Base-by-base conservation (phyloP, 1,140 invertebrate species). In the Conus betulinus region DNA sequence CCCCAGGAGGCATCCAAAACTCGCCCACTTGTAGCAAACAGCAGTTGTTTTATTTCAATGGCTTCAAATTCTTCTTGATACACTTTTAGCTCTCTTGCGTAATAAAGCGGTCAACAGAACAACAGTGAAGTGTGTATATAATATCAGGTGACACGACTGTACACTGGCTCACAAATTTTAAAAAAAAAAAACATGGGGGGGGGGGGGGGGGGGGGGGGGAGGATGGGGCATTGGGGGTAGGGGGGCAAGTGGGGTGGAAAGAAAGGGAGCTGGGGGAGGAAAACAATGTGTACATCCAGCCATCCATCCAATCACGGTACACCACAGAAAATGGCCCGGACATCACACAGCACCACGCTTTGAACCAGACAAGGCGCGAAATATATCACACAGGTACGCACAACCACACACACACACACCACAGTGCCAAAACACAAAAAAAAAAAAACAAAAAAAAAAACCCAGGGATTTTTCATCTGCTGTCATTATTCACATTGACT, bases 11-110 rank as follows among this genome's bases (percentile, higher is more conserved):
- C 39, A 39, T 39, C 39, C 39, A 39, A 39, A 39, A 39, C 39
- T 39, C 39, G 39, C 39, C 39, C 39, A 39, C 1, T 60, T 71
- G 11, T 71, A 71, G 67, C 67, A 71, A 71, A 71, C 67, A 71
- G 67, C 67, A 71, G 67, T 71, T 71, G 67, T 71, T 71, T 71
- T 71, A 23, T 71, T 71, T 71, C 67, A 71, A 71, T 71, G 67
- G 67, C 67, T 20, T 71, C 11, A 71, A 71, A 71, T n/a, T 71
- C 23, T 20, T 71, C 67, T 71, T 71, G 67, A 71, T 71, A 71
- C 67, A 71, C 67, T 71, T 71, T 71, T 71, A 71, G 67, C 67
- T 71, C 67, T 71, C 67, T 71, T 71, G 67, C 67, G 67, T 71
- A 71, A 71, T 71, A 71, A 71, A 71, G 67, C 67, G 67, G 67